phyloP scores from a whole-genome alignment of 2,797 vertebrate species.

The Spondyliosoma cantharus region DNA sequence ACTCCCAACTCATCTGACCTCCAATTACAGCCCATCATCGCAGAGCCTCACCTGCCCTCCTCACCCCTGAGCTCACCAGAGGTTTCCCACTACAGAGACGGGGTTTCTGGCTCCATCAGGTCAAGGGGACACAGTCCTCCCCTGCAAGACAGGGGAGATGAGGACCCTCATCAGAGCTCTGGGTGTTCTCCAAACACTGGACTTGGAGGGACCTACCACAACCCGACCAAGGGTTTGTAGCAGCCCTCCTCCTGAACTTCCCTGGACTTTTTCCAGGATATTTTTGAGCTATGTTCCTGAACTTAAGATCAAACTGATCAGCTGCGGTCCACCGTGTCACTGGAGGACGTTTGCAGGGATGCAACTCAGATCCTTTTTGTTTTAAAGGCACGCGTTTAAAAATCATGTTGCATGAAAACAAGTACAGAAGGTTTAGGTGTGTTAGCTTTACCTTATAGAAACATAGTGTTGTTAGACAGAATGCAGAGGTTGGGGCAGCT shows the following conservation, averaged over 20 bases:
- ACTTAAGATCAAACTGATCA: constrained; percentile 46
- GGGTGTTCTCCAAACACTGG: constrained; percentile 68
- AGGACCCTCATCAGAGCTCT: constrained; percentile 53
- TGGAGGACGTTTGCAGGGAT: constrained; percentile 62
- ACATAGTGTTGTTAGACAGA: constrained; percentile 54
- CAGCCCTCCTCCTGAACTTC: constrained; percentile 44
- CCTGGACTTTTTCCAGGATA: constrained; percentile 46
- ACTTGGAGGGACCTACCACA: constrained; percentile 42
- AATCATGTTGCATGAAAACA: constrained; percentile 77
- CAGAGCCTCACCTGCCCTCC: constrained; percentile 54
- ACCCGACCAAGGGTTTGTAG: constrained; percentile 68
- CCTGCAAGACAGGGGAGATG: constrained; percentile 54
- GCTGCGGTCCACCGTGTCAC: constrained; percentile 22
- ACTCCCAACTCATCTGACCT: constrained; percentile 28
- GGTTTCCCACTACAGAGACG: constrained; percentile 42
- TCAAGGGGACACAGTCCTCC: constrained; percentile 66
- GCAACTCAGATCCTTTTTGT: constrained; percentile 56
- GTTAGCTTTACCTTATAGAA: constrained; percentile 76
- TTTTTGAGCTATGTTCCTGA: constrained; percentile 43
- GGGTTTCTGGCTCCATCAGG: constrained; percentile 44
- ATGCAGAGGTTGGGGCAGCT: constrained; percentile 42
- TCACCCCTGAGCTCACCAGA: constrained; percentile 57
- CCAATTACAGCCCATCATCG: constrained; percentile 39
- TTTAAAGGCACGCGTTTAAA: constrained; percentile 72
- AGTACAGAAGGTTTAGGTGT: constrained; percentile 69